Evolutionary conservation across 2,113 vertebrate species (phyloP).

Genomic region (Rhinogobius similis): DNA sequence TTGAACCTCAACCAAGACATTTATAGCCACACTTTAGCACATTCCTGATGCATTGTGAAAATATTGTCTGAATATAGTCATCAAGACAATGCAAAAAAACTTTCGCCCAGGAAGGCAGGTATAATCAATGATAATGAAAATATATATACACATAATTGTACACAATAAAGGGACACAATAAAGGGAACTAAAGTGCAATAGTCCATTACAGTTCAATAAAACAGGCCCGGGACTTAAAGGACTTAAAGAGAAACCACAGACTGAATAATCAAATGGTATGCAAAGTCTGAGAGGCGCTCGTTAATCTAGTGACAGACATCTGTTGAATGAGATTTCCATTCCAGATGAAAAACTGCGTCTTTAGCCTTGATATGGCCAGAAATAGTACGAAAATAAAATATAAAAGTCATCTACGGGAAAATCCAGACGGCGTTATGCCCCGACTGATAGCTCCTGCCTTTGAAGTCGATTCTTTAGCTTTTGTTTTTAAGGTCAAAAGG

Average conservation of each 20-base stretch:
- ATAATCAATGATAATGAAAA: too few relatives aligned
- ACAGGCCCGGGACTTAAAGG: background rate
- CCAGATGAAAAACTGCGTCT: background rate
- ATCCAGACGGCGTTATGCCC: background rate
- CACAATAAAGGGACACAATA: too few relatives aligned
- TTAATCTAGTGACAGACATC: background rate
- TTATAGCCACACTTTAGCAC: too few relatives aligned
- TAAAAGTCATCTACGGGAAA: background rate
- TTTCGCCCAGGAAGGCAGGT: too few relatives aligned
- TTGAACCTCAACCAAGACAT: too few relatives aligned
- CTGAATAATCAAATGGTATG: background rate
- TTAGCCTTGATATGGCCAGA: background rate
- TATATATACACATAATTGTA: too few relatives aligned
- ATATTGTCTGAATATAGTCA: too few relatives aligned
- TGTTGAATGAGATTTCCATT: background rate
- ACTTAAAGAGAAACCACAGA: background rate
- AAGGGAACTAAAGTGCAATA: too few relatives aligned
- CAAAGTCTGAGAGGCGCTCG: background rate
- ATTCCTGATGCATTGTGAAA: too few relatives aligned
- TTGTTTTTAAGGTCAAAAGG: conserved; percentile 33
- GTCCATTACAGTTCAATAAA: background rate
- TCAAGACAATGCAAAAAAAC: too few relatives aligned
- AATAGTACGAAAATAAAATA: background rate
- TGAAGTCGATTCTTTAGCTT: conserved; percentile 34
- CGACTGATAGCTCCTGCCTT: conserved; percentile 10